These are phyloP conservation scores for Misgurnus mizolepis DNA, from an alignment of 2,113 vertebrate species.

Conservation along the genomic window DNA sequence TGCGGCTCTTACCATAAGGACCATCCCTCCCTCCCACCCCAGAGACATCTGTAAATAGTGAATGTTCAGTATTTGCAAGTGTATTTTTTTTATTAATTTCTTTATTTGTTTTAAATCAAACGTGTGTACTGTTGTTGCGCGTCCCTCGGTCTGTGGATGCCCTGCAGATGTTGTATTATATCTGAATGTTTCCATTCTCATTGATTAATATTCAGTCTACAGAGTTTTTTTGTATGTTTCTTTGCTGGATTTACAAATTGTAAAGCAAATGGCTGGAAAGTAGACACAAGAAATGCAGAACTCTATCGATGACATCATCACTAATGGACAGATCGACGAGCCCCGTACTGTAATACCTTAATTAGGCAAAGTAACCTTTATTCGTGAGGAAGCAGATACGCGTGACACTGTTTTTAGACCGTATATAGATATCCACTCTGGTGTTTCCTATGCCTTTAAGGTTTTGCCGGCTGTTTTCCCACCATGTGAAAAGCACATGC, in stretches of 20 bases:
- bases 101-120: conserved; percentile 67
- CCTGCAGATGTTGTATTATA: conserved; percentile 71
- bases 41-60: conserved; percentile 91
- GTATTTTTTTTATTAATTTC: conserved; percentile 65
- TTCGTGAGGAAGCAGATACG: not conserved
- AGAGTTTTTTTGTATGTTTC: conserved; percentile 54
- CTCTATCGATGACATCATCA: not conserved
- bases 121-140: conserved; percentile 76
- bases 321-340: not conserved
- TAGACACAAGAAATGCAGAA: conserved; percentile 28
- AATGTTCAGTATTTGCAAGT: conserved; percentile 92
- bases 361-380: conserved; percentile 18
- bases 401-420: conserved; percentile 24
- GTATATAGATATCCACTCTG: not conserved
- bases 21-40: conserved; percentile 75
- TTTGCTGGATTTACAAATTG: conserved; percentile 74
- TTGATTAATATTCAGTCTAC: conserved; percentile 63
- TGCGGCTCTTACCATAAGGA: conserved; percentile 75
- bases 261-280: conserved; percentile 70
- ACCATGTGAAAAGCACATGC: conserved; percentile 69
- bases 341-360: not conserved
- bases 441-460: conserved; percentile 8
- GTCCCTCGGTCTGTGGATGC: conserved; percentile 58
- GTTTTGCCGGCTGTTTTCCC: conserved; percentile 40
- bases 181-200: conserved; percentile 83